A percentile compares a stretch with the other conserved stretches of the same genome.
phyloP scores from a whole-genome alignment of 1,140 invertebrate species.

The Campoletis sonorensis region DNA sequence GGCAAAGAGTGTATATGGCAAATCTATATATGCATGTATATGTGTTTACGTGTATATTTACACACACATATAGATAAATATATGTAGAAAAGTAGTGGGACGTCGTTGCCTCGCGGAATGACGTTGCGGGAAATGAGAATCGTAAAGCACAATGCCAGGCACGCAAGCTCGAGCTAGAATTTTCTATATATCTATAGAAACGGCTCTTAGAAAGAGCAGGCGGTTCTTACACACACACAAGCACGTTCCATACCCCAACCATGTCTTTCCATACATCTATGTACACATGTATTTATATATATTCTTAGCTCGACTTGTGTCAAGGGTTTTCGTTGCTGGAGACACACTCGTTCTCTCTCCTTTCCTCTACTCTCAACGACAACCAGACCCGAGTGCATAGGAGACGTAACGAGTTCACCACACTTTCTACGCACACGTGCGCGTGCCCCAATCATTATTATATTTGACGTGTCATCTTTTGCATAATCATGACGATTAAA shows the following conservation, averaged over 20 bases:
- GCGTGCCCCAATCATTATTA: neutral
- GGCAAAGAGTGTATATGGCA: neutral
- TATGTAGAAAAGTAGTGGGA: constrained; percentile 44
- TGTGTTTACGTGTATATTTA: neutral
- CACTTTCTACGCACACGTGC: constrained; percentile 8
- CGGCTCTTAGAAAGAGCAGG: neutral
- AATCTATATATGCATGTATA: constrained; percentile 6
- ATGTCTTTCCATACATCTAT: neutral
- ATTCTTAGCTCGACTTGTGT: constrained; percentile 2
- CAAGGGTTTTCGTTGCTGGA: constrained; percentile 6
- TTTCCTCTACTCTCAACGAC: neutral
- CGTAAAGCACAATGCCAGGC: constrained; percentile 66
- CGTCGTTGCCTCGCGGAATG: constrained; percentile 60
- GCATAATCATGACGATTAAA: neutral
- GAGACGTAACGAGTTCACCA: neutral
- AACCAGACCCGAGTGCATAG: neutral
- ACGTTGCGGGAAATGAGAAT: constrained; percentile 71
- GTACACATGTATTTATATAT: neutral
- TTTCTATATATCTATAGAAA: neutral
- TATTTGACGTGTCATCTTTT: constrained; percentile 16
- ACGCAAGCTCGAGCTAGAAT: constrained; percentile 59
- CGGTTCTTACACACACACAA: neutral
- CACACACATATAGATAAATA: neutral
- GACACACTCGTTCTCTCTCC: neutral
- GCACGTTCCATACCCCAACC: neutral